A percentile compares a stretch with the other conserved stretches of the same genome.
These are phyloP conservation scores for Erynnis tages DNA, from an alignment of 2,888 invertebrate genomes.

Conservation along the genomic window DNA sequence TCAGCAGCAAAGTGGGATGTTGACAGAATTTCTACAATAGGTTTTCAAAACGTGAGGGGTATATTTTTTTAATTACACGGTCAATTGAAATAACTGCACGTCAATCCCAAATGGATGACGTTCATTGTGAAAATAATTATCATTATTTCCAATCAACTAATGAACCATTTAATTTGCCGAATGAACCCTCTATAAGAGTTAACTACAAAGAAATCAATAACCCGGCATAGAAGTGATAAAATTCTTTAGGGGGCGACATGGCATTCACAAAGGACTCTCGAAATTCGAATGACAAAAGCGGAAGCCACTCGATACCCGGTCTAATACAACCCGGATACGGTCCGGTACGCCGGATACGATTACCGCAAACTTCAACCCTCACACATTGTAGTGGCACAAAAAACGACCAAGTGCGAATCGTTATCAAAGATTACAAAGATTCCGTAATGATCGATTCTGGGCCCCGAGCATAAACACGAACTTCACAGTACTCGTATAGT, in stretches of 20 bases:
- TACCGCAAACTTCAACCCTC: conserved; percentile 52
- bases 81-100: neutral
- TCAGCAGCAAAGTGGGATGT: no score
- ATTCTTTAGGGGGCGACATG: conserved; percentile 55
- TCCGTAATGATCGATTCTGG: no score
- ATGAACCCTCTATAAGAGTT: neutral
- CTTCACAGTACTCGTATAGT: no score
- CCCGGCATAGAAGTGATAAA: conserved; percentile 31
- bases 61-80: neutral
- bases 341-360: conserved; percentile 58
- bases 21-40: neutral
- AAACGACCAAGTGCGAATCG: no score
- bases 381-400: conserved; percentile 30
- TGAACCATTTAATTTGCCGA: neutral
- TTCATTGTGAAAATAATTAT: conserved; percentile 2
- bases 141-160: conserved; percentile 16
- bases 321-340: conserved; percentile 74
- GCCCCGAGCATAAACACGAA: no score
- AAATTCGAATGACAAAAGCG: conserved; percentile 64
- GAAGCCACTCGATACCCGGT: conserved; percentile 72
- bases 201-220: conserved; percentile 35
- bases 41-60: neutral
- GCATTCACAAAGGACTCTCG: conserved; percentile 53
- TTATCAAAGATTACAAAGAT: no score
- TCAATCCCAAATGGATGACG: neutral